These are phyloP conservation scores for Trematomus loennbergii DNA, from an alignment of 2,113 vertebrate species.

Conservation along the genomic window DNA sequence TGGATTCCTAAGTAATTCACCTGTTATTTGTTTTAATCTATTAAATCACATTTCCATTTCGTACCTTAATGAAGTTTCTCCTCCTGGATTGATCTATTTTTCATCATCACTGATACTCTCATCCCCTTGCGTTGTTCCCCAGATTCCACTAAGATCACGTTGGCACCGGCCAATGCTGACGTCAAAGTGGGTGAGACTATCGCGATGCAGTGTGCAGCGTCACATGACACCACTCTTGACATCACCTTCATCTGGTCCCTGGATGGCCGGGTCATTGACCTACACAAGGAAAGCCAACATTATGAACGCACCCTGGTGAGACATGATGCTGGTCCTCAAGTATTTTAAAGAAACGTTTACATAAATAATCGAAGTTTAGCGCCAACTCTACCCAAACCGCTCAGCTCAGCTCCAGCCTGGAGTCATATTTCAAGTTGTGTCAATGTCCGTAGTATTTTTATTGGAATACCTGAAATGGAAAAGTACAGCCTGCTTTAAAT, in stretches of 20 bases:
- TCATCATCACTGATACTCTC: background rate
- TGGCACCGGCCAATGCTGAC: conserved; percentile 91
- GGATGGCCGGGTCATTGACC: conserved; percentile 91
- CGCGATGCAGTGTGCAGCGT: conserved; percentile 92
- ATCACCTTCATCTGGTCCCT: conserved; percentile 96
- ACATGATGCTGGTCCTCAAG: background rate
- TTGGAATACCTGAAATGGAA: conserved; percentile 54
- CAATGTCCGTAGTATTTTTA: conserved; percentile 12
- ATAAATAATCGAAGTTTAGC: background rate
- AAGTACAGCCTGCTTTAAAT: conserved; percentile 35
- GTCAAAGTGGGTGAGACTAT: conserved; percentile 91
- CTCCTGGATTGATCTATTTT: background rate
- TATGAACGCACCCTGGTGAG: conserved; percentile 92
- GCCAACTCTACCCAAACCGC: background rate
- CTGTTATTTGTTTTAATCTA: background rate
- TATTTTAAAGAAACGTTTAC: background rate
- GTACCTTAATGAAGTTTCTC: background rate
- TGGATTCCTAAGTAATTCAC: background rate
- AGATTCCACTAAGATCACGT: conserved; percentile 95
- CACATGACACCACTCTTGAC: conserved; percentile 90
- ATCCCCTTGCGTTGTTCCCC: conserved; percentile 20
- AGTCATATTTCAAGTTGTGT: background rate
- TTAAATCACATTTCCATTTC: background rate
- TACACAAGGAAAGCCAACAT: conserved; percentile 88
- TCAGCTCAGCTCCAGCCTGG: background rate